Conservation (phyloP, 1,140 invertebrate genomes). For the Cydia pomonella region DNA sequence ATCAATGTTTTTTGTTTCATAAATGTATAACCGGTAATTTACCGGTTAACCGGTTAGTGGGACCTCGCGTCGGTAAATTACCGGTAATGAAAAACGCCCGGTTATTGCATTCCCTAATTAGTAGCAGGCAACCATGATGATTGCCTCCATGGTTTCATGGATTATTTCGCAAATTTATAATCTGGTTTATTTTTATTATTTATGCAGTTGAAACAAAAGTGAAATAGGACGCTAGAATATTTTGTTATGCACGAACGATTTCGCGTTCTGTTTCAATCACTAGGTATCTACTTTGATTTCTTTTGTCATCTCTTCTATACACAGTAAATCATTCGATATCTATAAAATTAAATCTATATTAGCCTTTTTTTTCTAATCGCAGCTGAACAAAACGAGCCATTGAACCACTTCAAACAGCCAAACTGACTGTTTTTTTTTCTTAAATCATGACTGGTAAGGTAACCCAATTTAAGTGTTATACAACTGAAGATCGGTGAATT, state of each 20-base stretch:
- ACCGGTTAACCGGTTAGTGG: too few relatives aligned
- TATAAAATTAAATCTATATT: slow-evolving; percentile 1
- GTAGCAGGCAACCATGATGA: background rate
- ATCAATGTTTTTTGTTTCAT: too few relatives aligned
- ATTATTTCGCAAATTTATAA: background rate
- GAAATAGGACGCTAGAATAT: slow-evolving; percentile 14
- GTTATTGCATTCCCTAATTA: too few relatives aligned
- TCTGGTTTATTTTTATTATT: background rate
- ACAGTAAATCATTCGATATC: background rate
- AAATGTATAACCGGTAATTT: too few relatives aligned
- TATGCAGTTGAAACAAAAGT: background rate
- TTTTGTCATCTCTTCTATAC: background rate
- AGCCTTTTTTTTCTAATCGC: background rate
- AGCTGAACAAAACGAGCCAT: background rate
- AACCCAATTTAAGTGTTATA: slow-evolving; percentile 10
- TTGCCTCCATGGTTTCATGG: background rate
- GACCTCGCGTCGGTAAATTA: too few relatives aligned
- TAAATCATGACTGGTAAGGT: background rate
- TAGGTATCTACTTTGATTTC: background rate
- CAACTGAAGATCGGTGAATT: slow-evolving; percentile 7
- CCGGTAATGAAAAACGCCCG: too few relatives aligned
- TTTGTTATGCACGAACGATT: slow-evolving; percentile 28
- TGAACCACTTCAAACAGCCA: background rate
- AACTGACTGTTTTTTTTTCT: background rate
- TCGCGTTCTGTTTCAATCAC: background rate